phyloP scores from a whole-genome alignment of 2,797 vertebrate genomes.

The Chiroxiphia lanceolata region DNA sequence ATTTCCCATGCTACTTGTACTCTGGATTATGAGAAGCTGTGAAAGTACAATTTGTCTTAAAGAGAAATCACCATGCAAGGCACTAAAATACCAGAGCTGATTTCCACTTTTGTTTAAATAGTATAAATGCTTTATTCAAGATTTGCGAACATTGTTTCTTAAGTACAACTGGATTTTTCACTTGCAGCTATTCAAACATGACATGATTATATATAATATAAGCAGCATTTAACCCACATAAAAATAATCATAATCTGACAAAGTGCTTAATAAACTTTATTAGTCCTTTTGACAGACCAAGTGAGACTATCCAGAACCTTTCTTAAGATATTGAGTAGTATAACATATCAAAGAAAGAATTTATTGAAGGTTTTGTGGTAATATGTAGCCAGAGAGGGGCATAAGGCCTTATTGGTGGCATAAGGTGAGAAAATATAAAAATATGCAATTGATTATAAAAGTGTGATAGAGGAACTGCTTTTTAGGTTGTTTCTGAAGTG shows the following conservation, averaged over 20 bases:
- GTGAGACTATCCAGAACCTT: background rate
- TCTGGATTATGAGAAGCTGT: background rate
- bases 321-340: background rate
- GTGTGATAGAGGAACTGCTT: background rate
- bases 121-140: background rate
- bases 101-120: background rate
- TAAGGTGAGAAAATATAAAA: background rate
- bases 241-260: conserved; percentile 7
- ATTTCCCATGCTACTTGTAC: background rate
- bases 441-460: background rate
- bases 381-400: background rate
- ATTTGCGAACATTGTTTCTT: background rate
- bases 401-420: background rate
- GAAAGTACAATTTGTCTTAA: background rate
- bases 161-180: background rate
- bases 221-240: background rate
- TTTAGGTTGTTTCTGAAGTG: background rate
- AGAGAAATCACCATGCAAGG: background rate
- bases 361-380: background rate
- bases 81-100: background rate
- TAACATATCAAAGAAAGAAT: background rate
- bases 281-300: background rate
- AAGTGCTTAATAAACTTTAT: background rate
- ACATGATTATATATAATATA: background rate
- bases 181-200: background rate